Conservation (phyloP, 2,113 vertebrate species). For the Anolis sagrei region DNA sequence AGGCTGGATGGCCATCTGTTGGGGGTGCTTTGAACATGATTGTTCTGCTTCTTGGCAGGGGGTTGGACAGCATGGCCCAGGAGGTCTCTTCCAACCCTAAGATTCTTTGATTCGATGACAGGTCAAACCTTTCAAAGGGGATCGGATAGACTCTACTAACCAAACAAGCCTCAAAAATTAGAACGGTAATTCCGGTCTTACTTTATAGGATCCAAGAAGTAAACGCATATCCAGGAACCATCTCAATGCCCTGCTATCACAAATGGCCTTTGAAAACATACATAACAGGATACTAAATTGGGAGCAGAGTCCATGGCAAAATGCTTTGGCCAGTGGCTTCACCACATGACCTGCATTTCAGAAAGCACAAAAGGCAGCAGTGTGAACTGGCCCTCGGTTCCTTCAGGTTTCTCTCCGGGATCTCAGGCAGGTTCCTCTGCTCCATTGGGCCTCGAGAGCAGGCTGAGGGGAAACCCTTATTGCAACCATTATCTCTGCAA, state of each 20-base stretch:
- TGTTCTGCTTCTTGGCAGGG: too few relatives aligned
- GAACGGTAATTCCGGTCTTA: not conserved
- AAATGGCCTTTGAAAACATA: not conserved
- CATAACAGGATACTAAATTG: not conserved
- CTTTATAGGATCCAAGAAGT: not conserved
- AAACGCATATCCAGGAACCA: not conserved
- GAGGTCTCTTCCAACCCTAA: too few relatives aligned
- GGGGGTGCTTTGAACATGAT: too few relatives aligned
- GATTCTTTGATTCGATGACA: too few relatives aligned
- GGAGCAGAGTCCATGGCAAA: too few relatives aligned
- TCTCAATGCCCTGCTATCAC: not conserved
- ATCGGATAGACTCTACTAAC: not conserved
- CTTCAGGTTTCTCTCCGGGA: not conserved
- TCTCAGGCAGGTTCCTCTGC: not conserved
- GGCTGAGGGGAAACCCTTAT: conserved; percentile 60
- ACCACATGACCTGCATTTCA: not conserved
- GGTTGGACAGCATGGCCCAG: too few relatives aligned
- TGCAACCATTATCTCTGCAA: conserved; percentile 61
- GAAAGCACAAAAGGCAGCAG: not conserved
- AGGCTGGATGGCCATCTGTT: too few relatives aligned
- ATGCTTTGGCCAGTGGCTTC: not conserved
- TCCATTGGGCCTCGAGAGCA: conserved; percentile 6
- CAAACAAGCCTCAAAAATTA: not conserved
- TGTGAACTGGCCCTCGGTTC: not conserved
- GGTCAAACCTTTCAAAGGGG: not conserved